Conservation (phyloP, 30 jellyfish, hydroid and myxozoan genomes). For the Cassiopea xamachana region DNA sequence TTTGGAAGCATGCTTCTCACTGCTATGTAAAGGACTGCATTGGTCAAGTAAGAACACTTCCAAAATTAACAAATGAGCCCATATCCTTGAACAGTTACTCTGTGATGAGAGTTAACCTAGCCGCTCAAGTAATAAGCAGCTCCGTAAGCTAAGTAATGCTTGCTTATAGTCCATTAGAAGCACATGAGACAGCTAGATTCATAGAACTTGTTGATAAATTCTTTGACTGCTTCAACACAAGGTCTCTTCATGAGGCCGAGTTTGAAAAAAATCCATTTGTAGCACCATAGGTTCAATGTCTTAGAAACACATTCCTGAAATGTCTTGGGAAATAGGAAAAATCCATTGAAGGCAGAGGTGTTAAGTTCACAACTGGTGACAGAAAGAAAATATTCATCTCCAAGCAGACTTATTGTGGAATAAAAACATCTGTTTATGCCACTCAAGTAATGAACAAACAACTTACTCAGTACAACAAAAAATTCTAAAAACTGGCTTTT, state of each 20-base stretch:
- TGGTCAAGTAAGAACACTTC: constrained; percentile 37
- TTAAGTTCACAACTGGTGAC: background rate
- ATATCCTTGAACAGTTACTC: constrained; percentile 40
- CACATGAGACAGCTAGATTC: constrained; percentile 26
- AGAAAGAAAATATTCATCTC: constrained; percentile 16
- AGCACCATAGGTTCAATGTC: constrained; percentile 33
- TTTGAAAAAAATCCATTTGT: constrained; percentile 32
- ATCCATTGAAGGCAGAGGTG: constrained; percentile 6
- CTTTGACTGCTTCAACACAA: constrained; percentile 37
- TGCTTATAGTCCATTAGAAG: background rate
- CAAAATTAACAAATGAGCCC: constrained; percentile 41
- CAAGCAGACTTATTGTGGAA: constrained; percentile 21
- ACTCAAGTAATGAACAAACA: no score
- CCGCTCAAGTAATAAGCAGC: constrained; percentile 38
- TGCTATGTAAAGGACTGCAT: constrained; percentile 27
- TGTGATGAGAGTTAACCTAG: constrained; percentile 42
- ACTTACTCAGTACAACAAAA: constrained; percentile 11
- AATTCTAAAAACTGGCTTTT: constrained; percentile 14
- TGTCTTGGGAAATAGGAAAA: constrained; percentile 8
- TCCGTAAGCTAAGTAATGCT: constrained; percentile 2
- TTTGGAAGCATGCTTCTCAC: constrained; percentile 17
- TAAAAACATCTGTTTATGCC: constrained; percentile 8
- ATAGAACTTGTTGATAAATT: constrained; percentile 30
- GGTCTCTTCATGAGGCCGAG: constrained; percentile 51
- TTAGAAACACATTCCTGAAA: constrained; percentile 14